Percentiles rank a stretch among this genome's conserved stretches.
phyloP scores from a whole-genome alignment of 2,113 vertebrate species.

The Bambusicola thoracicus region DNA sequence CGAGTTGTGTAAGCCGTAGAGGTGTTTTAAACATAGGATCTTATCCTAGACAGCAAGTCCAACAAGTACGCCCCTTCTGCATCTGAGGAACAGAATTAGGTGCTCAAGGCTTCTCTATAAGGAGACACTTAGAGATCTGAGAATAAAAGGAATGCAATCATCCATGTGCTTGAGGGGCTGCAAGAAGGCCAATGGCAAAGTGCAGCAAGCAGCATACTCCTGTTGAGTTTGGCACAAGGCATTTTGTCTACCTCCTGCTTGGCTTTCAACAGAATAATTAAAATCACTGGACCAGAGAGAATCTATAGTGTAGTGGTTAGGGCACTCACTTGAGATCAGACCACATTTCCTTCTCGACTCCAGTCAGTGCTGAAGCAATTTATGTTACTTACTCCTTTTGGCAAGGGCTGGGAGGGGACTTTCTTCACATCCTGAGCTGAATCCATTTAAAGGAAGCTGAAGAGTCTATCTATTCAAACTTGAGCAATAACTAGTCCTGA shows the following conservation, averaged over 20 bases:
- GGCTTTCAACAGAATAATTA: not conserved
- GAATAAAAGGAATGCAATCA: not conserved
- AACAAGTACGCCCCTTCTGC: not conserved
- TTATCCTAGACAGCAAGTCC: not conserved
- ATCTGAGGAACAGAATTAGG: not conserved
- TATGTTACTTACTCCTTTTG: not conserved
- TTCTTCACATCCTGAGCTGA: fast-evolving
- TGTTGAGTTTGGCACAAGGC: fast-evolving
- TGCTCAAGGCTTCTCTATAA: not conserved
- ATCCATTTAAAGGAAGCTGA: not conserved
- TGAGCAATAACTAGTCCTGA: not conserved
- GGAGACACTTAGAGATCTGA: not conserved
- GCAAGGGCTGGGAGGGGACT: not conserved
- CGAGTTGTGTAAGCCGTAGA: not conserved
- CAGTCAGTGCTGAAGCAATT: not conserved
- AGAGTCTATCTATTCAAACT: not conserved
- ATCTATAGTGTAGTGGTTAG: not conserved
- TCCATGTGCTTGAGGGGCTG: fast-evolving
- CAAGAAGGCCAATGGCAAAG: fast-evolving
- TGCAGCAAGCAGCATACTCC: not conserved
- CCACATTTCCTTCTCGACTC: not conserved
- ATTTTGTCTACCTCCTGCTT: not conserved
- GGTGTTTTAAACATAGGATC: not conserved
- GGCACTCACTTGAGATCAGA: not conserved
- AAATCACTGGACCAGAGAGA: not conserved